Evolutionary conservation across 1,140 invertebrate genomes (phyloP).

Genomic region (Dreissena rostriformis): DNA sequence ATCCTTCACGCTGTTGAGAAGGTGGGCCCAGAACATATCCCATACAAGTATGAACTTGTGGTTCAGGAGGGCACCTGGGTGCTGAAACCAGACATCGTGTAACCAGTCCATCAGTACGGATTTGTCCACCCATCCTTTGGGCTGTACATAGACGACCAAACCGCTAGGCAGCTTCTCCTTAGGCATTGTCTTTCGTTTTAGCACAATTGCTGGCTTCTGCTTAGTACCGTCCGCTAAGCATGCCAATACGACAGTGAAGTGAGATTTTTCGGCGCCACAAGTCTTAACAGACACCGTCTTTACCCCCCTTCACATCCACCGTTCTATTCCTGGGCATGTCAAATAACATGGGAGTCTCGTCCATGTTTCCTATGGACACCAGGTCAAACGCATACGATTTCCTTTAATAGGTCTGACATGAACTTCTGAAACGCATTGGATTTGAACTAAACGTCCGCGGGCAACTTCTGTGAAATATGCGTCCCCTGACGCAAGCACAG

Average conservation of each 20-base stretch:
- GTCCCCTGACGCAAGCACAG: conserved; percentile 52
- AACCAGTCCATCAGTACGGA: conserved; percentile 56
- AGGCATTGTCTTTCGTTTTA: conserved; percentile 55
- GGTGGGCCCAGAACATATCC: conserved; percentile 59
- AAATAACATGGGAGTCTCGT: conserved; percentile 61
- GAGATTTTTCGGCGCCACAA: conserved; percentile 53
- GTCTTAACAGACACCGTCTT: conserved; percentile 57
- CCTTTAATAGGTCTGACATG: conserved; percentile 45
- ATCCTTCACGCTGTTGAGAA: conserved; percentile 36
- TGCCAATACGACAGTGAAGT: conserved; percentile 53
- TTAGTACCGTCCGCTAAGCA: conserved; percentile 56
- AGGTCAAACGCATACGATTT: conserved; percentile 16
- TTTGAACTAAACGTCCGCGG: conserved; percentile 49
- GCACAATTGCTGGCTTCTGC: conserved; percentile 51
- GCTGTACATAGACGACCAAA: conserved; percentile 38
- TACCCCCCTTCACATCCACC: conserved; percentile 56
- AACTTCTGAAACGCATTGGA: conserved; percentile 51
- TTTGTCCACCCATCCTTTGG: conserved; percentile 70
- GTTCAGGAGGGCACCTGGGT: conserved; percentile 43
- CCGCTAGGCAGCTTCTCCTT: conserved; percentile 35
- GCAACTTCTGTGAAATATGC: conserved; percentile 62
- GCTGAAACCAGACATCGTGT: conserved; percentile 56
- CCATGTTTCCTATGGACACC: conserved; percentile 64
- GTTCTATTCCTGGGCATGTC: conserved; percentile 60
- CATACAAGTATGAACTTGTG: conserved; percentile 59